Evolutionary conservation across 1,140 invertebrate genomes (phyloP), one percentile per base, ranked within the genome.

Genomic region (Drosophila mauritiana): DNA sequence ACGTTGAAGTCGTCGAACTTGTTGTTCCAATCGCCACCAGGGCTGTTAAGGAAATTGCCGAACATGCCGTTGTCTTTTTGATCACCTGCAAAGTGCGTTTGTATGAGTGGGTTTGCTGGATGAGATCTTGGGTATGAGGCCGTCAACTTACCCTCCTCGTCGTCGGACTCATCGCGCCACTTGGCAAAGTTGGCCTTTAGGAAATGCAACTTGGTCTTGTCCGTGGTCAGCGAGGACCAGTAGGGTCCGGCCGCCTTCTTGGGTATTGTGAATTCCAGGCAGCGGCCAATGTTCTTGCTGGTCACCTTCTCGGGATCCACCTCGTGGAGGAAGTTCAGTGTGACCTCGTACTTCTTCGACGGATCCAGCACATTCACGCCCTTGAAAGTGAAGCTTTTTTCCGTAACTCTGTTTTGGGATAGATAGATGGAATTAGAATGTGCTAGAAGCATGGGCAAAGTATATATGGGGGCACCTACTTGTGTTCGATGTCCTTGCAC

Each of bases 131-230:
- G 20, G 15, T 0, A 17, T 3, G 7, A 11, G 11, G 2, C 2
- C 0, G 20, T 22, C 10, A 49, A 31, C 63, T 73, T 22, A 90
- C 91, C 91, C 48, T 92, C 89, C 52, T 92, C 91, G 25, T 96
- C 96, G 61, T 94, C 95, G 61, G 97, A 96, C 88, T 99, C 98
- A 94, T 99, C 98, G 92, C 96, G 96, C 98, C 98, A 99, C 93
- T 98, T 98, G 81, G 97, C 96, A 92, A 99, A 99, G 92, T 99
- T 98, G 74, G 98, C 96, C 93, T 98, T 99, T 56, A 99, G 94
- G 98, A 98, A 99, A 92, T 99, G 98, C 78, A 96, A 95, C 93
- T 98, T 99, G 91, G 95, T 95, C 78, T 96, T 96, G 76, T 97
- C 97, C 93, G 97, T 97, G 27, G 97, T 96, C 52, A 99, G 94